A percentile compares a stretch with the other conserved stretches of the same genome.
Evolutionary conservation across 2,888 invertebrate genomes (phyloP).

Genomic region (Sepiola atlantica): DNA sequence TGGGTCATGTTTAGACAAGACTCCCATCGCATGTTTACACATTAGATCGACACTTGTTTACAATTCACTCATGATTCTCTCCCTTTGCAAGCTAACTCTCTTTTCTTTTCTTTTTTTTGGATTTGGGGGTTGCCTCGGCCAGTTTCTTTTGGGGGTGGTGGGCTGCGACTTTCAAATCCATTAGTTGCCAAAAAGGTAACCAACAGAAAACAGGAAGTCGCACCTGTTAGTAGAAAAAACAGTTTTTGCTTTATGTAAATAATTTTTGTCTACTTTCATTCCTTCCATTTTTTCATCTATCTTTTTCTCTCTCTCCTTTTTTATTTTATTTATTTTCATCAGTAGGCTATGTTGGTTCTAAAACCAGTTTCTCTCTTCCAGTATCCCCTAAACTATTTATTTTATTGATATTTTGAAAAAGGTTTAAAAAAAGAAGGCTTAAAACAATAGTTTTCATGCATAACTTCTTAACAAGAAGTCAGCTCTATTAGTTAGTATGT

Average conservation of each 20-base stretch:
- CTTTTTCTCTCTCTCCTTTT: background rate
- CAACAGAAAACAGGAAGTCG: conserved; percentile 39
- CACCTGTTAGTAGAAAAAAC: conserved; percentile 36
- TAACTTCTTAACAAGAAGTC: background rate
- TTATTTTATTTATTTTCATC: background rate
- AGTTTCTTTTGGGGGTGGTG: background rate
- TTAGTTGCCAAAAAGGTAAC: conserved; percentile 24
- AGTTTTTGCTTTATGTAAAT: background rate
- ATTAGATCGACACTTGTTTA: conserved; percentile 40
- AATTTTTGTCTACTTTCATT: background rate
- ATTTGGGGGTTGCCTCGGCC: background rate
- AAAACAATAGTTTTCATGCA: background rate
- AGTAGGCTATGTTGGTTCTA: background rate
- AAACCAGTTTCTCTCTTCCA: background rate
- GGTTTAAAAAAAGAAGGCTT: background rate
- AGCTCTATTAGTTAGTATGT: background rate
- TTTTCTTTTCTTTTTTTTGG: background rate
- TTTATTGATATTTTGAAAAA: background rate
- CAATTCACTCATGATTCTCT: conserved; percentile 5
- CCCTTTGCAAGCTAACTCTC: conserved; percentile 24
- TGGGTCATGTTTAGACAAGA: conserved; percentile 38
- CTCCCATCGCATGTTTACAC: conserved; percentile 16
- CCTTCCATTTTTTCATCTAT: background rate
- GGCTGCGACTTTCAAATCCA: background rate
- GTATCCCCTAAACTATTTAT: background rate